These are phyloP conservation scores for Acrocephalus scirpaceus DNA, from an alignment of 2,797 vertebrate genomes.

Conservation along the genomic window DNA sequence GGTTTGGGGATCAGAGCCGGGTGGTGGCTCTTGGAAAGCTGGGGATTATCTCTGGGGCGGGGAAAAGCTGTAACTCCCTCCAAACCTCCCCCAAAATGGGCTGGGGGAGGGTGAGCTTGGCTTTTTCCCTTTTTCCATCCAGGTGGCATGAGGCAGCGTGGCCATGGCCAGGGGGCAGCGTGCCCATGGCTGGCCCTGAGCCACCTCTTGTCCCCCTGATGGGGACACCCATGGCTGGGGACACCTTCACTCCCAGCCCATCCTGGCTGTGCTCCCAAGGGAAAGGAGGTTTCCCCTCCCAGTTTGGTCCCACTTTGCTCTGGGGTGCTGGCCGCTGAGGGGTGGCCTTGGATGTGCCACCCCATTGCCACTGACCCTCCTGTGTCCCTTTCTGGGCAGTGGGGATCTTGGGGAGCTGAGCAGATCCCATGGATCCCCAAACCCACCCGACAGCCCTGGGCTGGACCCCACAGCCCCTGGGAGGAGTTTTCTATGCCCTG, in stretches of 20 bases:
- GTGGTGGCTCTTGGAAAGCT: background rate
- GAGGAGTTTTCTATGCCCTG: background rate
- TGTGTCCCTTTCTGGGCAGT: accelerated
- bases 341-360: background rate
- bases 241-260: background rate
- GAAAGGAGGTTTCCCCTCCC: background rate
- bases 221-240: background rate
- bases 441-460: background rate
- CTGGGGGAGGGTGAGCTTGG: background rate
- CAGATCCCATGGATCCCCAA: accelerated
- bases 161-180: accelerated
- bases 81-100: accelerated
- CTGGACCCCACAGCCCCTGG: background rate
- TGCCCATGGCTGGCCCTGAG: background rate
- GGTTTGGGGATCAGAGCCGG: accelerated
- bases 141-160: background rate
- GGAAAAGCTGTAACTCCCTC: background rate
- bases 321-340: background rate
- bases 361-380: background rate
- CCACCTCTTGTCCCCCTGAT: accelerated
- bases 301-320: accelerated
- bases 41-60: background rate
- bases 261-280: background rate
- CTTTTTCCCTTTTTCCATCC: background rate
- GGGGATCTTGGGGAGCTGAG: background rate